Conservation (phyloP, 2,797 vertebrate species). For the Lutjanus argentimaculatus region DNA sequence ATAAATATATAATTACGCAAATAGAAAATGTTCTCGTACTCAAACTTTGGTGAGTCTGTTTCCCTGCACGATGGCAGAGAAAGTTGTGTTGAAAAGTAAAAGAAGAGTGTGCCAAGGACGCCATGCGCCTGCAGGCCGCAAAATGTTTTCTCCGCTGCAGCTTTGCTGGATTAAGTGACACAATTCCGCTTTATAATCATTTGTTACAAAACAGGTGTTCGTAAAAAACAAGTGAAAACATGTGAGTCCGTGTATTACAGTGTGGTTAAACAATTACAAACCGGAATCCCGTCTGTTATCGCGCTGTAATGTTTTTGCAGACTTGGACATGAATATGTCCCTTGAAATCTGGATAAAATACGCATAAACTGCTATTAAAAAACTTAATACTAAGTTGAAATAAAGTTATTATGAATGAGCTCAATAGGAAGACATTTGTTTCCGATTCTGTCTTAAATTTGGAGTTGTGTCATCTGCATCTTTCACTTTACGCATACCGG, state of each 20-base stretch:
- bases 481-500: conserved; percentile 20
- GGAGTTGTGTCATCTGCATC: conserved; percentile 27
- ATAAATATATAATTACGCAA: background rate
- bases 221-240: conserved; percentile 33
- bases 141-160: conserved; percentile 31
- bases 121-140: conserved; percentile 68
- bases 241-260: background rate
- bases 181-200: conserved; percentile 35
- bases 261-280: background rate
- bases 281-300: background rate
- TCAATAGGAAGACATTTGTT: background rate
- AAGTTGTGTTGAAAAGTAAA: conserved; percentile 45
- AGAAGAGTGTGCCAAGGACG: conserved; percentile 53
- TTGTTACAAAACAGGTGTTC: conserved; percentile 23
- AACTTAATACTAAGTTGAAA: background rate
- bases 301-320: conserved; percentile 14
- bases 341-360: conserved; percentile 9
- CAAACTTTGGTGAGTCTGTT: background rate
- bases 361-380: background rate
- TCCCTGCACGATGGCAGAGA: conserved; percentile 13
- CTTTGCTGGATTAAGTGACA: conserved; percentile 46
- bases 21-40: background rate
- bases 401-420: background rate
- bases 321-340: background rate
- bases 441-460: background rate